These are phyloP conservation scores for Amphiduros pacificus DNA, from an alignment of 2,888 invertebrate genomes.

Conservation along the genomic window DNA sequence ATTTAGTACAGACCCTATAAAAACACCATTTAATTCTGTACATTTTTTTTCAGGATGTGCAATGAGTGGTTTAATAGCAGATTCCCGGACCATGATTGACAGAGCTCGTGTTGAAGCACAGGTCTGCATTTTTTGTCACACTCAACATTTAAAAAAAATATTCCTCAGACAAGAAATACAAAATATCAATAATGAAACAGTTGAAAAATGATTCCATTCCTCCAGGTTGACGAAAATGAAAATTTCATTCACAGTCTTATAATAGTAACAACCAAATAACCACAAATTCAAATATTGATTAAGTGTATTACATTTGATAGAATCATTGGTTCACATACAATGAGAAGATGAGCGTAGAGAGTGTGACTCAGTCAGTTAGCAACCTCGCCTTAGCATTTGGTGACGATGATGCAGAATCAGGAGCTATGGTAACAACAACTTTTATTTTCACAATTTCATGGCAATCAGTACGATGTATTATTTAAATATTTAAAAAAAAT, in stretches of 20 bases:
- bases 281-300: neutral
- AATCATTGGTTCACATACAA: conserved; percentile 99
- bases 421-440: too few species aligned
- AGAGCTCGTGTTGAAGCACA: conserved; percentile 95
- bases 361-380: conserved; percentile 97
- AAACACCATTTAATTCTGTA: neutral
- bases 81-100: conserved; percentile 91
- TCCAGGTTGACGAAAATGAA: neutral
- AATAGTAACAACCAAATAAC: neutral
- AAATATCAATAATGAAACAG: neutral
- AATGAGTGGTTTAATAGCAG: conserved; percentile 96
- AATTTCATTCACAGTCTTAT: neutral
- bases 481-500: too few species aligned
- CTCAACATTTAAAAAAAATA: too few species aligned
- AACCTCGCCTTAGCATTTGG: conserved; percentile 99
- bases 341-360: conserved; percentile 94
- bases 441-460: too few species aligned
- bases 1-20: too few species aligned
- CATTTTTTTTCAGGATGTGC: conserved; percentile 71
- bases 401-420: conserved; percentile 88
- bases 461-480: too few species aligned
- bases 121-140: too few species aligned
- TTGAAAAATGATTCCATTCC: neutral
- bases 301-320: conserved; percentile 38
- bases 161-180: neutral